Evolutionary conservation across 1,140 invertebrate species (phyloP).

Genomic region (Neodiprion pinetum): DNA sequence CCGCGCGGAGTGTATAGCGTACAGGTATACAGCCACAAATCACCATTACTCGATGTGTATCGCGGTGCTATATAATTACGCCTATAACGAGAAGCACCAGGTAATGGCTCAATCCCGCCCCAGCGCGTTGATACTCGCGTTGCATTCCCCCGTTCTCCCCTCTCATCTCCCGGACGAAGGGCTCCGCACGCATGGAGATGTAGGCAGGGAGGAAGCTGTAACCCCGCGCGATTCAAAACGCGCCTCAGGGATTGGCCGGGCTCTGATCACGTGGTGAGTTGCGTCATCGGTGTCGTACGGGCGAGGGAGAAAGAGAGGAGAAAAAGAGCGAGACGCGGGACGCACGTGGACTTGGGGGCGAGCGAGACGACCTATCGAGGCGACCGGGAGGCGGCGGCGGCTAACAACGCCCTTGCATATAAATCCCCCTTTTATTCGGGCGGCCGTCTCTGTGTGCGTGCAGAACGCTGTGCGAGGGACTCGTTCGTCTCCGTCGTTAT

Average conservation of each 20-base stretch:
- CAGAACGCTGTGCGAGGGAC: conserved; percentile 27
- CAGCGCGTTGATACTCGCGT: conserved; percentile 45
- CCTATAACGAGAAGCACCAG: conserved; percentile 58
- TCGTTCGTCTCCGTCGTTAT: conserved; percentile 48
- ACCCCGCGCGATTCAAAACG: conserved; percentile 47
- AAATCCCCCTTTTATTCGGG: conserved; percentile 47
- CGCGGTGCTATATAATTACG: conserved; percentile 62
- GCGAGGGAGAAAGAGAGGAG: conserved; percentile 10
- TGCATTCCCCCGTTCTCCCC: conserved; percentile 23
- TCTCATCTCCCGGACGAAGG: neutral
- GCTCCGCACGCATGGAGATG: neutral
- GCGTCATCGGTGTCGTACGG: conserved; percentile 32
- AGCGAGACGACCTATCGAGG: conserved; percentile 14
- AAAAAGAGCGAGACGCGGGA: neutral
- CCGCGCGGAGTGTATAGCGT: neutral
- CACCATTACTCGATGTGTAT: conserved; percentile 63
- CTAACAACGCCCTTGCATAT: conserved; percentile 64
- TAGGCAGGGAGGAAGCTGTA: conserved; percentile 30
- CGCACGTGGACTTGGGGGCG: neutral
- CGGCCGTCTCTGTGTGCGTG: conserved; percentile 33
- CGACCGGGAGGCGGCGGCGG: conserved; percentile 41
- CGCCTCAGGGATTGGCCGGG: conserved; percentile 25
- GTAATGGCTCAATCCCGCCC: conserved; percentile 62
- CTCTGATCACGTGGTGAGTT: conserved; percentile 42
- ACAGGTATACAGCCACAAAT: conserved; percentile 48